Base-by-base conservation (phyloP, 92 coral and sea anemone genomes). In the Zoanthus gigantus region DNA sequence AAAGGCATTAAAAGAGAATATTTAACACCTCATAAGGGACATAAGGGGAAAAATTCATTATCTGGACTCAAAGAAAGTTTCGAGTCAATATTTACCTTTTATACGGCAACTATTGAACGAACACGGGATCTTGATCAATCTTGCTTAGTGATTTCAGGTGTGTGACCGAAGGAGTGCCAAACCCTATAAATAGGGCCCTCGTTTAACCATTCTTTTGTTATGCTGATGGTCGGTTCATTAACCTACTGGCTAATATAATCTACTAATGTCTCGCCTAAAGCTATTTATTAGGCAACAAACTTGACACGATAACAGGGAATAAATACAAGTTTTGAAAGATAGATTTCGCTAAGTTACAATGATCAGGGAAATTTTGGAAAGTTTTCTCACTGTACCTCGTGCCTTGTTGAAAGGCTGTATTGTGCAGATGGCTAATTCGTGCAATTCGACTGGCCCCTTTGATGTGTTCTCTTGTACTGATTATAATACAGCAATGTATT, bases 251-350 rank as follows among this genome's bases (percentile, higher is more conserved):
- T 93, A 91, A 89, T 89, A 88, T 87, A 81, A 84, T 58, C 87
- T 37, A 84, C 92, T 95, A 93, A 95, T 95, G 94, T 88, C 89
- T 87, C 81, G 95, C 98, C 98, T 85, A 79, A 57, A 95, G 98
- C 98, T 89, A 91, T 95, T 81, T 81, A 81, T 67, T 46, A 45
- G 76, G 28, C 61, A 67, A 66, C 74, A 74, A 81, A 75, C 63
- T 81, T 66, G 85, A 81, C 85, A 81, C 85, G 85, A 81, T 81
- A 81, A 46, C 85, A 81, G 65, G 6, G 85, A 81, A 81, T 81
- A 81, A 81, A 81, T 81, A 66, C 85, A 65, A 46, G 85, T 81
- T 81, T 81, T 32, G 23, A 15, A 58, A 47, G 74, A 6, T 42
- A 32, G 17, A 30, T 81, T 81, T 81, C 46, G 85, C 74, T 23